Evolutionary conservation across 1,140 invertebrate species (phyloP).

Genomic region (Tetragnatha versicolor): DNA sequence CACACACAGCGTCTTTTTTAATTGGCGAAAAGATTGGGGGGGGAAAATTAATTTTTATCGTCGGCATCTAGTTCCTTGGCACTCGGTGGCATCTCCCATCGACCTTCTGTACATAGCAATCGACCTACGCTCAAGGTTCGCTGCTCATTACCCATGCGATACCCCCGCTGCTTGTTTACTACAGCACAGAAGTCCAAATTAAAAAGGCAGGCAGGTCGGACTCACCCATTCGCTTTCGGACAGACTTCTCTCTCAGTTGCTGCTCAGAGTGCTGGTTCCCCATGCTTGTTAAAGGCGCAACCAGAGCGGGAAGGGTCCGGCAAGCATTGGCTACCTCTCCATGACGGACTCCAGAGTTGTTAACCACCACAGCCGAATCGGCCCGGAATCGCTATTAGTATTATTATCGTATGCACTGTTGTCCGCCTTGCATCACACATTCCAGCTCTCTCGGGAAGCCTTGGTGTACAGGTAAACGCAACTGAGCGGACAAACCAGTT

Average conservation of each 20-base stretch:
- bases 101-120: constrained; percentile 50
- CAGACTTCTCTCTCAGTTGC: constrained; percentile 46
- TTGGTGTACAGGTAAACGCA: constrained; percentile 51
- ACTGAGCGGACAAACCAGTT: constrained; percentile 49
- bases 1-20: too few species aligned
- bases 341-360: not conserved
- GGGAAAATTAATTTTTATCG: too few species aligned
- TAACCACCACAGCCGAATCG: not conserved
- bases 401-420: not conserved
- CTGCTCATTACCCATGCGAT: constrained; percentile 37
- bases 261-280: constrained; percentile 43
- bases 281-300: constrained; percentile 20
- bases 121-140: constrained; percentile 49
- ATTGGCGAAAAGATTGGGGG: too few species aligned
- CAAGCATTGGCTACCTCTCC: not conserved
- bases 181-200: not conserved
- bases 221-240: constrained; percentile 46
- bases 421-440: constrained; percentile 47
- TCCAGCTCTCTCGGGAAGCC: constrained; percentile 24
- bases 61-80: constrained; percentile 20
- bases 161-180: constrained; percentile 44
- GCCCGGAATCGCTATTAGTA: not conserved
- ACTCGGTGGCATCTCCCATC: constrained; percentile 19
- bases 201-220: not conserved
- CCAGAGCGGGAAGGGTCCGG: not conserved